Percentiles rank a stretch among this genome's conserved stretches.
Evolutionary conservation across 2,113 vertebrate species (phyloP).

Genomic region (Petrocephalus microphthalmus): DNA sequence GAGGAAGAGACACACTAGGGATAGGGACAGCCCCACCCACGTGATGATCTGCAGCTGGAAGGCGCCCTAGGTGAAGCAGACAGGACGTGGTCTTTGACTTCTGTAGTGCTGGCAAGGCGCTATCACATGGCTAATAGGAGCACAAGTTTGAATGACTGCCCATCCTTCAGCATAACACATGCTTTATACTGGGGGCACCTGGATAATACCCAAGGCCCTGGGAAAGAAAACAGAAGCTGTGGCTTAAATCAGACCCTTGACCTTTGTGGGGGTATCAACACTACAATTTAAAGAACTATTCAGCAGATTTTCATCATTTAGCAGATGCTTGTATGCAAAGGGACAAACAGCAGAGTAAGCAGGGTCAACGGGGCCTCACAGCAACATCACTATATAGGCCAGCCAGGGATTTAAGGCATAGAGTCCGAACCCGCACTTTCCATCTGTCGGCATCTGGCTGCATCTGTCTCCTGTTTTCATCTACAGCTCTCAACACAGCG

Average conservation of each 20-base stretch:
- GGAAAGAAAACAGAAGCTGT: not conserved
- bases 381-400: not conserved
- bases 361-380: not conserved
- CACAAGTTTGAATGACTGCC: not conserved
- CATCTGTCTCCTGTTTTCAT: not conserved
- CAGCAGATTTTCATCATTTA: not conserved
- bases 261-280: not conserved
- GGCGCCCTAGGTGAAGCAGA: slow-evolving; percentile 47
- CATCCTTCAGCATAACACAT: not conserved
- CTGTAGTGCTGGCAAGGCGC: not conserved
- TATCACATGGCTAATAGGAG: not conserved
- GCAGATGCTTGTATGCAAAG: not conserved
- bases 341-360: not conserved
- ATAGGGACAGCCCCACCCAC: slow-evolving; percentile 65
- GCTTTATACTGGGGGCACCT: not conserved
- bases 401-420: not conserved
- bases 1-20: slow-evolving; percentile 66
- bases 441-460: too few relatives aligned
- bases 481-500: too few relatives aligned
- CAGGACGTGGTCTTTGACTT: not conserved
- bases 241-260: not conserved
- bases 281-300: not conserved
- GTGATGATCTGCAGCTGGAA: slow-evolving; percentile 63
- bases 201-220: not conserved
- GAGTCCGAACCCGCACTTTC: not conserved